Conservation (phyloP, 2,113 vertebrate genomes). For the Melanocharis versteri region DNA sequence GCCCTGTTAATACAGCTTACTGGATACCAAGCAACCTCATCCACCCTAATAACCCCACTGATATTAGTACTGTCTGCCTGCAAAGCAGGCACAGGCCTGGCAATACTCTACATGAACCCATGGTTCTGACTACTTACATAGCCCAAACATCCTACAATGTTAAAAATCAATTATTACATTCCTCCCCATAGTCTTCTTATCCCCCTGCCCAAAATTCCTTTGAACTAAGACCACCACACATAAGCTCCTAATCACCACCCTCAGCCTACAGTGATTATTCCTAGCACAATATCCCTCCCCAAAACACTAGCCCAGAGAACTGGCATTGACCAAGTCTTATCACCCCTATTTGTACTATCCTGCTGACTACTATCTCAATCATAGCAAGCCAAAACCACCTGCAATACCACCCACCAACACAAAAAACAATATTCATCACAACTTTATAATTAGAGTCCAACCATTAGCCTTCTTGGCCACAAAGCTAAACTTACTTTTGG, state of each 20-base stretch:
- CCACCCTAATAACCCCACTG: neutral
- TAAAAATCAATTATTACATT: neutral
- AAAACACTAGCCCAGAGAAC: neutral
- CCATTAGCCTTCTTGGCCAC: neutral
- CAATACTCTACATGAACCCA: neutral
- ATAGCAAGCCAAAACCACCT: neutral
- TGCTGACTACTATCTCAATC: neutral
- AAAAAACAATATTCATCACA: neutral
- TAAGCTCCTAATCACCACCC: neutral
- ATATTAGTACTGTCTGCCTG: neutral
- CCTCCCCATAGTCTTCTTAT: no score
- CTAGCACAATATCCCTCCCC: rapidly evolving
- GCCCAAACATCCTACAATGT: neutral
- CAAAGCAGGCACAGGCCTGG: neutral
- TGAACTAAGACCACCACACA: neutral
- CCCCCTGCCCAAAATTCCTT: neutral
- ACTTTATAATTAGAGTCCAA: neutral
- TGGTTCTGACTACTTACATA: neutral
- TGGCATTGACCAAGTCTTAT: neutral
- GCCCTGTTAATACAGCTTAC: neutral
- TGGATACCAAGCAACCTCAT: rapidly evolving
- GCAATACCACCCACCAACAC: neutral
- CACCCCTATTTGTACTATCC: neutral
- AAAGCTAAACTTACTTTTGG: neutral
- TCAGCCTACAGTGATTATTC: neutral